Percentiles rank a stretch among this genome's conserved stretches.
Conservation (phyloP, 2,113 vertebrate genomes). For the Poeciliopsis turrubarensis region DNA sequence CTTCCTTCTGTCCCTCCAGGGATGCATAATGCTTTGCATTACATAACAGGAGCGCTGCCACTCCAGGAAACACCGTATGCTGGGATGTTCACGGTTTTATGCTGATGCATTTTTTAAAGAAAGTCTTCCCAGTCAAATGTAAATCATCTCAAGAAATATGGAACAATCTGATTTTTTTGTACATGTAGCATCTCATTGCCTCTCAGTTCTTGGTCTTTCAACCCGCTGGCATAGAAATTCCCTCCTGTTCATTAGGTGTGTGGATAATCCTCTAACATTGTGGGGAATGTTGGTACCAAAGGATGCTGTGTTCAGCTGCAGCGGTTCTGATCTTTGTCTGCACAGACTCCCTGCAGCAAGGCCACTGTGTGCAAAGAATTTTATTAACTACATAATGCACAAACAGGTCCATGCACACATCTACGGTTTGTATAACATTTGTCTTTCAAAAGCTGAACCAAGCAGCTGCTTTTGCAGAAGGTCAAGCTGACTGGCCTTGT, state of each 20-base stretch:
- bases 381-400: slow-evolving; percentile 18
- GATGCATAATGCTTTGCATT: slow-evolving; percentile 67
- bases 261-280: slow-evolving; percentile 17
- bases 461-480: slow-evolving; percentile 39
- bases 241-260: slow-evolving; percentile 23
- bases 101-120: slow-evolving; percentile 50
- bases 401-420: slow-evolving; percentile 7
- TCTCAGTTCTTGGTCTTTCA: slow-evolving; percentile 9
- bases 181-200: slow-evolving; percentile 4
- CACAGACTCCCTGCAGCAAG: slow-evolving; percentile 49
- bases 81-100: slow-evolving; percentile 52
- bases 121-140: slow-evolving; percentile 41
- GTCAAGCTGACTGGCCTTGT: slow-evolving; percentile 34
- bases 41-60: slow-evolving; percentile 54
- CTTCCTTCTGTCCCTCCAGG: slow-evolving; percentile 51
- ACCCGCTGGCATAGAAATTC: slow-evolving; percentile 12
- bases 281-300: slow-evolving; percentile 35
- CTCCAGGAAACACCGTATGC: slow-evolving; percentile 65
- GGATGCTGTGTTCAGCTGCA: slow-evolving; percentile 35
- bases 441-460: slow-evolving; percentile 5
- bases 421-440: slow-evolving; percentile 5
- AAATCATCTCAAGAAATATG: slow-evolving; percentile 24
- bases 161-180: slow-evolving; percentile 17
- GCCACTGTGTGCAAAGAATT: slow-evolving; percentile 25
- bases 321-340: slow-evolving; percentile 37